These are phyloP conservation scores for Caenorhabditis afra DNA, from an alignment of 2,888 invertebrate species.

Conservation along the genomic window DNA sequence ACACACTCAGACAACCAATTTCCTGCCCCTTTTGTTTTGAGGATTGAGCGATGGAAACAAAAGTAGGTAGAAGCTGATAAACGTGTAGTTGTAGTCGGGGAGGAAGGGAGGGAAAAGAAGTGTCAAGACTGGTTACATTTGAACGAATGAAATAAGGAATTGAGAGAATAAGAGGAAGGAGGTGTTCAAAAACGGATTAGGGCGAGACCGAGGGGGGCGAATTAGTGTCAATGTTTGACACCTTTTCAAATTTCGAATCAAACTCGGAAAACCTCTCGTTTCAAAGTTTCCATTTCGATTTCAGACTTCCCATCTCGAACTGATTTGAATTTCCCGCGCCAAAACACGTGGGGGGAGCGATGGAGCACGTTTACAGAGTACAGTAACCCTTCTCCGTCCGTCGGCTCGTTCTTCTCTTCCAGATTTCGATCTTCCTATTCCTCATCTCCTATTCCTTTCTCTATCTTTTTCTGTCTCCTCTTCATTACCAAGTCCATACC, in stretches of 20 bases:
- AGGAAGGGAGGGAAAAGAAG: neutral
- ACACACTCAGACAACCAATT: too few species aligned
- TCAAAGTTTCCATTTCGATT: too few species aligned
- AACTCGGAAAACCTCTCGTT: too few species aligned
- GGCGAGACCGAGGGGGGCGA: slow-evolving; percentile 3
- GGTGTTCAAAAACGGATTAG: slow-evolving; percentile 9
- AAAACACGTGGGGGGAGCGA: too few species aligned
- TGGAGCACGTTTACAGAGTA: too few species aligned
- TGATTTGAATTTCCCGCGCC: too few species aligned
- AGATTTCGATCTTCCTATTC: too few species aligned
- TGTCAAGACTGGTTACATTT: slow-evolving; percentile 24
- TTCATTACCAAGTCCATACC: slow-evolving; percentile 12
- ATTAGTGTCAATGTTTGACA: slow-evolving; percentile 30
- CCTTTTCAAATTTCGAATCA: neutral
- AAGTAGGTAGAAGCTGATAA: slow-evolving; percentile 8
- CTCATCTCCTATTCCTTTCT: neutral
- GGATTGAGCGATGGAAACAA: neutral
- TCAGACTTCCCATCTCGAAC: too few species aligned
- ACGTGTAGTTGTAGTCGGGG: neutral
- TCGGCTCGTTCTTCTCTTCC: too few species aligned
- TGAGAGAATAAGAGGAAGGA: too few species aligned
- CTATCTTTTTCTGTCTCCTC: slow-evolving; percentile 5
- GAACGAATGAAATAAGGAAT: too few species aligned
- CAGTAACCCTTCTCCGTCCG: too few species aligned
- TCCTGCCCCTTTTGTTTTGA: neutral